Percentiles rank a stretch among this genome's conserved stretches.
Evolutionary conservation across 2,888 invertebrate species (phyloP).

Genomic region (Netelia virgata): DNA sequence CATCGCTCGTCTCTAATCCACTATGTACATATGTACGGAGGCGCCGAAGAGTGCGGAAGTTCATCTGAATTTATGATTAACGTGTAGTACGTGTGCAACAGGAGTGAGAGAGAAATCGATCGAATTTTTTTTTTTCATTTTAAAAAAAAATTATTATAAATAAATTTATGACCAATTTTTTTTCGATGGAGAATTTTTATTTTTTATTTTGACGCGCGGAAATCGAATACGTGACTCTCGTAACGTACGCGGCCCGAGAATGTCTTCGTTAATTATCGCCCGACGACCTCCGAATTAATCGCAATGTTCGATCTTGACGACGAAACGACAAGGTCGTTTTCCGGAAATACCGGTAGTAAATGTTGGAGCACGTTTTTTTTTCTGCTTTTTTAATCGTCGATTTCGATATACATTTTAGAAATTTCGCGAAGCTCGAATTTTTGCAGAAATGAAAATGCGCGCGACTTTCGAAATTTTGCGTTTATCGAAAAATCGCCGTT

Average conservation of each 20-base stretch:
- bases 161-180: neutral
- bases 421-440: neutral
- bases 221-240: neutral
- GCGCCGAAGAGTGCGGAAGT: neutral
- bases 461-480: too few relatives aligned
- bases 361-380: neutral
- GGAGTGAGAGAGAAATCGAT: neutral
- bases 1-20: neutral
- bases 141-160: too few relatives aligned
- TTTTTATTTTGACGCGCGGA: too few relatives aligned
- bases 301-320: neutral
- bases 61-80: neutral
- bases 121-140: neutral
- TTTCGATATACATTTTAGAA: neutral
- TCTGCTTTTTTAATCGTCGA: neutral
- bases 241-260: neutral
- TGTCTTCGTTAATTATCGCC: neutral
- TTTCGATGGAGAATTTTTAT: neutral
- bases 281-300: constrained; percentile 6
- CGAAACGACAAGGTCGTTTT: neutral
- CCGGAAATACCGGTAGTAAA: neutral
- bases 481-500: too few relatives aligned
- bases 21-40: neutral
- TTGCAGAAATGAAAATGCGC: too few relatives aligned
- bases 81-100: neutral